Evolutionary conservation across 2,113 vertebrate species (phyloP).

Genomic region (Urocitellus parryii): DNA sequence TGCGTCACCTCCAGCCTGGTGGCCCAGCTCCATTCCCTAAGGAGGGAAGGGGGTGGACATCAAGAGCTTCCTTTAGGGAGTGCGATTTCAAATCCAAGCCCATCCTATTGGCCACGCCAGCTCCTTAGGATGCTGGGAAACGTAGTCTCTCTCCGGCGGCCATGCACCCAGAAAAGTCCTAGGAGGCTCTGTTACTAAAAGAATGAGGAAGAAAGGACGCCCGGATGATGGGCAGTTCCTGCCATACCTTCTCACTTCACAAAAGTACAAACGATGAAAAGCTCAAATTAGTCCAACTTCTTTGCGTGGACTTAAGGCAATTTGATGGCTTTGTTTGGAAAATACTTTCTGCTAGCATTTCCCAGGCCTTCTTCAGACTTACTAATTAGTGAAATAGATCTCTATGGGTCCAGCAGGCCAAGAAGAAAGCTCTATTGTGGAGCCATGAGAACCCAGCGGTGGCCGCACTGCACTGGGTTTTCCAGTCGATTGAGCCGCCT

Average conservation of each 20-base stretch:
- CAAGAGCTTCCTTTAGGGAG: not conserved
- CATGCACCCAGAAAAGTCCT: not conserved
- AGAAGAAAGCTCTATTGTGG: not conserved
- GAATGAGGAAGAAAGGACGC: not conserved
- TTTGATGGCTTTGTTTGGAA: conserved; percentile 26
- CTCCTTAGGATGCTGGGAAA: not conserved
- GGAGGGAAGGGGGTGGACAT: too few species aligned
- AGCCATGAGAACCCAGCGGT: not conserved
- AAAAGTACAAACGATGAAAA: not conserved
- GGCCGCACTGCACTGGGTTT: not conserved
- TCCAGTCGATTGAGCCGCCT: not conserved
- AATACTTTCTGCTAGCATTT: conserved; percentile 20
- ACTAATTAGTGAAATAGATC: conserved; percentile 28
- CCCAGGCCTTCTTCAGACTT: not conserved
- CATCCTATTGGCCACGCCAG: not conserved
- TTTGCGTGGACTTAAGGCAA: not conserved
- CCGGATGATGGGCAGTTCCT: not conserved
- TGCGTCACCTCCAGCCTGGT: fast-evolving
- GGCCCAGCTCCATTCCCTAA: not conserved
- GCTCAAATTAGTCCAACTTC: not conserved
- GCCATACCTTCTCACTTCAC: not conserved
- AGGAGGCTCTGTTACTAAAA: not conserved
- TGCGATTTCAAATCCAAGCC: not conserved
- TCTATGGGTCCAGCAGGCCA: not conserved
- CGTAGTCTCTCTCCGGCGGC: not conserved